Evolutionary conservation across 2,888 invertebrate genomes (phyloP).

Genomic region (Leucophenga maculata): DNA sequence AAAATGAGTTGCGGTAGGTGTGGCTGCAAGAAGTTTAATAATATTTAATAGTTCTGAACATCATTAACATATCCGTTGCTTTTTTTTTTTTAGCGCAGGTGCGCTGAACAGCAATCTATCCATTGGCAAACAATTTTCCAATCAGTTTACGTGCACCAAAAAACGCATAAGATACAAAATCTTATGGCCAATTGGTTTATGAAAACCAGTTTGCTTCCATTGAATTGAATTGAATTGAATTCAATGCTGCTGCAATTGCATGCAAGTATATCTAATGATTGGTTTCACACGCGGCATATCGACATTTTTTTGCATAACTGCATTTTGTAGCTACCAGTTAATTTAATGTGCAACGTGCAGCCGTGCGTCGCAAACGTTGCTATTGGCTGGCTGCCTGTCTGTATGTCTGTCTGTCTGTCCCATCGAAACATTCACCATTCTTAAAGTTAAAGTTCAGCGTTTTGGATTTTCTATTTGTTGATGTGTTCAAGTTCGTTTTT

Average conservation of each 20-base stretch:
- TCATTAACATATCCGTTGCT: conserved; percentile 18
- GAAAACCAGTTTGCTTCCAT: conserved; percentile 22
- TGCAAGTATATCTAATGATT: conserved; percentile 26
- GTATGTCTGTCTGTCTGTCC: neutral
- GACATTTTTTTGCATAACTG: conserved; percentile 19
- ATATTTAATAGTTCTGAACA: neutral
- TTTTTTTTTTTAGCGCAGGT: conserved; percentile 21
- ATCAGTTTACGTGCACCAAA: conserved; percentile 22
- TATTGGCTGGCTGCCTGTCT: neutral
- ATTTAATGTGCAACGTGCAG: conserved; percentile 34
- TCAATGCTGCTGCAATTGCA: neutral
- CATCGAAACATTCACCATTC: no score
- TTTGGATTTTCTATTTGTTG: conserved; percentile 1
- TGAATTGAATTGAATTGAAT: conserved; percentile 9
- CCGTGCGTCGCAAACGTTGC: neutral
- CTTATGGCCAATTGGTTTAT: conserved; percentile 3
- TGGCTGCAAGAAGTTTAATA: no score
- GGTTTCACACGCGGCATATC: conserved; percentile 6
- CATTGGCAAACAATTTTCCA: neutral
- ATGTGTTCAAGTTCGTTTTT: neutral
- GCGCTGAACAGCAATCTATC: neutral
- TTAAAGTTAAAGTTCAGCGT: conserved; percentile 21
- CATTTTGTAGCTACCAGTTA: conserved; percentile 27
- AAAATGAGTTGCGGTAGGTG: no score
- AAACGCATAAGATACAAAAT: neutral